A percentile compares a stretch with the other conserved stretches of the same genome.
phyloP scores from a whole-genome alignment of 2,113 vertebrate species.

The Mohoua ochrocephala region DNA sequence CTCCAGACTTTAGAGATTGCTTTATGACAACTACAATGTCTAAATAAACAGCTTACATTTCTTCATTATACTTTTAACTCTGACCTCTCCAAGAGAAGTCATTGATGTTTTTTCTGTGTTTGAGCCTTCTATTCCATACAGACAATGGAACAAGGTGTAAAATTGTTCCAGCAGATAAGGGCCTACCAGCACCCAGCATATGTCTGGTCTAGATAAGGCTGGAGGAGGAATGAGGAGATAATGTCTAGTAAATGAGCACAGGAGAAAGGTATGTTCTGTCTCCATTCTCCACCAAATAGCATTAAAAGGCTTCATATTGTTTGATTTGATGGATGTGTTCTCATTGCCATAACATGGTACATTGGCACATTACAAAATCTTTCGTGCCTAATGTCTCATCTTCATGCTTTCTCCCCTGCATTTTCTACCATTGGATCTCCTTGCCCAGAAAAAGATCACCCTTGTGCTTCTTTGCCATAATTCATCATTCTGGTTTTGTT shows the following conservation, averaged over 20 bases:
- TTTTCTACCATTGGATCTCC: background rate
- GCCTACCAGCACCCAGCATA: background rate
- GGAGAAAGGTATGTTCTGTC: background rate
- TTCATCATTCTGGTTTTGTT: background rate
- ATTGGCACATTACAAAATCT: background rate
- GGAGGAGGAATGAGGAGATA: background rate
- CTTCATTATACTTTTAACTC: background rate
- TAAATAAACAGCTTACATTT: background rate
- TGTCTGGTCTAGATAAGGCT: constrained; percentile 9
- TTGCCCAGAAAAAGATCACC: background rate
- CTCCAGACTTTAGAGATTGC: background rate
- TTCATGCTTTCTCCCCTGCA: background rate
- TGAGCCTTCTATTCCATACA: background rate
- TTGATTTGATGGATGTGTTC: background rate
- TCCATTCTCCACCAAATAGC: background rate
- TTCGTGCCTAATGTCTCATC: background rate
- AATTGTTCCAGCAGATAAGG: background rate
- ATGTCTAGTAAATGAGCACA: background rate
- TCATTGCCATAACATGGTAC: background rate
- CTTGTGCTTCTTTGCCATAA: background rate
- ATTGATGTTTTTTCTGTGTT: background rate
- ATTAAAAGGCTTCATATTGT: background rate
- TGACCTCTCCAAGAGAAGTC: background rate
- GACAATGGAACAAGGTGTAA: background rate
- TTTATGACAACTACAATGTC: background rate